Evolutionary conservation across 2,797 vertebrate species (phyloP), one percentile per base, ranked within the genome.

Genomic region (Eupleurogrammus muticus): DNA sequence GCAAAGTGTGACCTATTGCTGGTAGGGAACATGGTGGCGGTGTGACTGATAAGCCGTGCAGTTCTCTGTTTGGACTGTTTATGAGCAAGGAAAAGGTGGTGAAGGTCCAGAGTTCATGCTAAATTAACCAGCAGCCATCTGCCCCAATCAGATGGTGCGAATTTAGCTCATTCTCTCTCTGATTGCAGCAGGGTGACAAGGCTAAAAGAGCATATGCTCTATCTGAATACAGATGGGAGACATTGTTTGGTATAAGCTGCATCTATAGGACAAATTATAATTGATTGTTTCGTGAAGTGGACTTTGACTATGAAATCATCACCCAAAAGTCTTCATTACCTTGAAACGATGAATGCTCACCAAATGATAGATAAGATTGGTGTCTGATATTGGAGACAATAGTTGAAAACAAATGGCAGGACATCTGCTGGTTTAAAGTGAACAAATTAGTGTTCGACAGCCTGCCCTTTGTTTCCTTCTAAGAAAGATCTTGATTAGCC

Each of bases 61-160:
- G 61, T 66, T 47, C 70, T 75, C 66, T 52, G 38, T 62, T 79
- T 51, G 54, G 34, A 70, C 48, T 78, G 82, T 81, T 82, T 79
- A 67, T 66, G 51, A 75, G 80, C 73, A 62, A 70, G 21, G 51
- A 48, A 61, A 79, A 83, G 68, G 73, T 70, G 76, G 59, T 79
- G 72, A 62, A 52, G 80, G 79, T 84, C 69, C 70, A 42, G 56
- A 38, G 70, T 81, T 85, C 73, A 83, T 68, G 89, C 82, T 90
- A 84, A 90, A 91, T 90, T 84, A 89, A 83, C 78, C 82, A 83
- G 77, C 73, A 72, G 72, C 82, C 84, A 90, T 88, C 89, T 89
- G 90, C 73, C 58, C 55, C 65, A 16, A 59, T 89, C 81, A 77
- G 68, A 82, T 75, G 81, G 56, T 60, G 14, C 44, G 61, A n/a